Evolutionary conservation across 2,888 invertebrate species (phyloP).

Genomic region (Monopis laevigella): DNA sequence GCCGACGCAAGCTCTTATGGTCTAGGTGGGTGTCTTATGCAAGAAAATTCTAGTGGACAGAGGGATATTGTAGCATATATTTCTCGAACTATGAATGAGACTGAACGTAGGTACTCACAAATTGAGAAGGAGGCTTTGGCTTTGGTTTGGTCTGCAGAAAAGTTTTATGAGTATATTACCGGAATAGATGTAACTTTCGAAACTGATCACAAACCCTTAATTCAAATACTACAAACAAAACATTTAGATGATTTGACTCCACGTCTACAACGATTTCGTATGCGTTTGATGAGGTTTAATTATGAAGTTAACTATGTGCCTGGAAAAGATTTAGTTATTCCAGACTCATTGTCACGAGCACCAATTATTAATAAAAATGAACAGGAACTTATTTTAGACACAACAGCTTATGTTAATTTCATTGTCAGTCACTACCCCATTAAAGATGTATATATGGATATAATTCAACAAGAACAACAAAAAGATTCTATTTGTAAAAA

Average conservation of each 20-base stretch:
- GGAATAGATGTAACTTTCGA: slow-evolving; percentile 2
- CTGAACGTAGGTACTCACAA: slow-evolving; percentile 10
- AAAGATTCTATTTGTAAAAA: slow-evolving; percentile 2
- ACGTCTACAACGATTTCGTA: slow-evolving; percentile 17
- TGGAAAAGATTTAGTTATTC: slow-evolving; percentile 20
- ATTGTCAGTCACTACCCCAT: not conserved
- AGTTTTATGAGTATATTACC: slow-evolving; percentile 11
- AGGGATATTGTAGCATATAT: slow-evolving; percentile 11
- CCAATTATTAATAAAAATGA: not conserved
- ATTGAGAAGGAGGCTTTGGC: slow-evolving; percentile 14
- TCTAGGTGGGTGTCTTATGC: slow-evolving; percentile 13
- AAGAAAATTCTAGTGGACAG: slow-evolving; percentile 11
- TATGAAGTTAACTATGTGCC: slow-evolving; percentile 20
- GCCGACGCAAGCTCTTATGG: slow-evolving; percentile 15
- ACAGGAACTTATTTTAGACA: not conserved
- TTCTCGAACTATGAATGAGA: slow-evolving; percentile 7
- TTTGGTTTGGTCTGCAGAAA: slow-evolving; percentile 11
- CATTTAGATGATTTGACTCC: slow-evolving; percentile 16
- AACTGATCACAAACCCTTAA: slow-evolving; percentile 17
- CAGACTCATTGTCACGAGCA: slow-evolving; percentile 20
- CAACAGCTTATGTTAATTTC: not conserved
- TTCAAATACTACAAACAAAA: slow-evolving; percentile 17
- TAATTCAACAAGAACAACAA: slow-evolving; percentile 3
- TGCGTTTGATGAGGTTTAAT: slow-evolving; percentile 20
- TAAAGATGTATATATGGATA: slow-evolving; percentile 3